phyloP scores from a whole-genome alignment of 2,797 vertebrate genomes.

The Masticophis lateralis region DNA sequence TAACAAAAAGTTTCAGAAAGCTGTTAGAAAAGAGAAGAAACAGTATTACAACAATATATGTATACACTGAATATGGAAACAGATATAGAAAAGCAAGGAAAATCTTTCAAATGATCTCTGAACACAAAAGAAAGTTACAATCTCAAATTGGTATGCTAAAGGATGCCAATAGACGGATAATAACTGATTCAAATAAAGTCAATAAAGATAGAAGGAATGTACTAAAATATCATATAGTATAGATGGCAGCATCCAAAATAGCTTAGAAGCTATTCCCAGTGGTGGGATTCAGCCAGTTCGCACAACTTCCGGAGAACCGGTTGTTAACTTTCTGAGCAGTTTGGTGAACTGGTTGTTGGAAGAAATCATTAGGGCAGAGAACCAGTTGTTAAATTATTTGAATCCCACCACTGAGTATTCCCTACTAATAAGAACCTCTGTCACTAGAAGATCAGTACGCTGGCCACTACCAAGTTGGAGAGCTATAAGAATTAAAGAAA shows the following conservation, averaged over 20 bases:
- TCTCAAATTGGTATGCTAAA: not conserved
- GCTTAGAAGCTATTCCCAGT: not conserved
- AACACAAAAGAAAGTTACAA: not conserved
- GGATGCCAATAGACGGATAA: not conserved
- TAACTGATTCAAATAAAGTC: not conserved
- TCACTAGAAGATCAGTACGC: not conserved
- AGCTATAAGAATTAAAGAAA: not conserved
- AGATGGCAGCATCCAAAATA: not conserved
- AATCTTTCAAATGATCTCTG: not conserved
- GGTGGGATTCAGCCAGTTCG: no score
- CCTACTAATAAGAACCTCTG: not conserved
- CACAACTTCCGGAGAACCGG: no score
- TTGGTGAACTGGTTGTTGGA: no score
- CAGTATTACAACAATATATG: not conserved
- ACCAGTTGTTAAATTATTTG: no score
- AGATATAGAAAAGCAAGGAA: not conserved
- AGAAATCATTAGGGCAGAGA: no score
- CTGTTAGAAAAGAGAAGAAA: not conserved
- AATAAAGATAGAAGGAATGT: not conserved
- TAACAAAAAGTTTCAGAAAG: not conserved
- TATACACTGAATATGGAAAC: not conserved
- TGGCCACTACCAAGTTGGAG: not conserved
- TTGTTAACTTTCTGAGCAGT: no score
- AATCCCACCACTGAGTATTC: not conserved
- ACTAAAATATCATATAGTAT: not conserved